A percentile compares a stretch with the other conserved stretches of the same genome.
Evolutionary conservation across 2,888 invertebrate genomes (phyloP).

Genomic region (Eretmocerus hayati): DNA sequence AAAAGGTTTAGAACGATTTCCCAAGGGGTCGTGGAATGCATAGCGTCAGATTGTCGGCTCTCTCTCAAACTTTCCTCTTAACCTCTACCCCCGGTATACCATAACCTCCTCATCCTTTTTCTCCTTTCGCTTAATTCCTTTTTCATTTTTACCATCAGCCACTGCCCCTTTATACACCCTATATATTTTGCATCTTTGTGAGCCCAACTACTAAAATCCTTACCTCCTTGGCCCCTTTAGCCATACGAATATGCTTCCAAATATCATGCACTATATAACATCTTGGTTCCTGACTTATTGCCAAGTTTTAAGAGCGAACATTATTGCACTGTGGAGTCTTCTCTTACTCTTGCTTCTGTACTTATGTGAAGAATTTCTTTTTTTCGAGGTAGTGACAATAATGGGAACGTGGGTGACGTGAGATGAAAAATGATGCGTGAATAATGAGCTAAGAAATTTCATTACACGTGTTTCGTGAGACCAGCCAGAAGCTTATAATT

Average conservation of each 20-base stretch:
- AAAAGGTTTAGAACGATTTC: slow-evolving; percentile 48
- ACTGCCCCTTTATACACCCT: too few relatives aligned
- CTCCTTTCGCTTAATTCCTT: slow-evolving; percentile 17
- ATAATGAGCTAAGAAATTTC: slow-evolving; percentile 24
- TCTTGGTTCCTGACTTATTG: slow-evolving; percentile 31
- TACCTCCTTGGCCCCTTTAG: too few relatives aligned
- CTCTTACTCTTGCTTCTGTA: too few relatives aligned
- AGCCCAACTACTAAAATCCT: too few relatives aligned
- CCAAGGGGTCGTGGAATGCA: slow-evolving; percentile 38
- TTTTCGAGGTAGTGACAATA: neutral
- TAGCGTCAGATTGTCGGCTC: slow-evolving; percentile 31
- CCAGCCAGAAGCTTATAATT: too few relatives aligned
- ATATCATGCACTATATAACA: too few relatives aligned
- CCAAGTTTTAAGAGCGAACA: slow-evolving; percentile 25
- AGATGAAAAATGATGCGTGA: slow-evolving; percentile 31
- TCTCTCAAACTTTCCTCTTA: slow-evolving; percentile 15
- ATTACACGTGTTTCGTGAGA: slow-evolving; percentile 11
- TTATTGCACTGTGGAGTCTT: too few relatives aligned
- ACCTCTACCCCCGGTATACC: too few relatives aligned
- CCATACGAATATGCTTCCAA: too few relatives aligned
- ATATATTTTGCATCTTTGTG: too few relatives aligned
- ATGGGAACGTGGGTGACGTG: slow-evolving; percentile 7
- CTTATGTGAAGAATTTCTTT: slow-evolving; percentile 9
- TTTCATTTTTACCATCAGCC: slow-evolving; percentile 17
- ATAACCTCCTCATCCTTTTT: slow-evolving; percentile 1